Conservation (phyloP, 2,113 vertebrate species). For the Pomatostomus ruficeps region DNA sequence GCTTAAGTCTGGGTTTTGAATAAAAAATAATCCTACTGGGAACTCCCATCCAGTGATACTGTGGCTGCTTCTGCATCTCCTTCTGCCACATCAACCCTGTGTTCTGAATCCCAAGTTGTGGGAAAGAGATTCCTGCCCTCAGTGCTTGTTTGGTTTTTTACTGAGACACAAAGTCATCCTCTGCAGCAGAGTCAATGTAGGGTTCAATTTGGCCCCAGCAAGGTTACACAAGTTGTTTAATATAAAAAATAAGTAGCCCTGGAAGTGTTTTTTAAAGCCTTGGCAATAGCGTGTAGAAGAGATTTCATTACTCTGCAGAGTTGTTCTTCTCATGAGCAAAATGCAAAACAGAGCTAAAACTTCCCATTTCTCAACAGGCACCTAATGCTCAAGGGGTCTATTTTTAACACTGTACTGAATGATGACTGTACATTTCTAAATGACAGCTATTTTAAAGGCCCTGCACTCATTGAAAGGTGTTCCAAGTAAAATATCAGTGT, state of each 20-base stretch:
- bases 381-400: background rate
- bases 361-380: background rate
- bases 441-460: background rate
- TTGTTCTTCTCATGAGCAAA: background rate
- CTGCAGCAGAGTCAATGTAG: background rate
- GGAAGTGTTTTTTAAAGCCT: background rate
- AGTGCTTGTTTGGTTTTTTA: background rate
- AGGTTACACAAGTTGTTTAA: background rate
- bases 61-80: background rate
- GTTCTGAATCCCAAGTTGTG: background rate
- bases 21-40: background rate
- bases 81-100: background rate
- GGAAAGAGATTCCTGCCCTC: background rate
- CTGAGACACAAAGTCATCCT: background rate
- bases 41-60: background rate
- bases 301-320: background rate
- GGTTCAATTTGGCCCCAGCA: background rate
- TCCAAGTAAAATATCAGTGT: background rate
- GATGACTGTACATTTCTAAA: background rate
- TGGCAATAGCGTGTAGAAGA: background rate
- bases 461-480: background rate
- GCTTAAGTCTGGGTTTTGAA: background rate
- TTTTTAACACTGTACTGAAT: background rate
- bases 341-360: background rate
- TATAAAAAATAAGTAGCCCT: background rate